A percentile compares a stretch with the other conserved stretches of the same genome.
Evolutionary conservation across 2,797 vertebrate genomes (phyloP).

Genomic region (Clarias laeviceps): DNA sequence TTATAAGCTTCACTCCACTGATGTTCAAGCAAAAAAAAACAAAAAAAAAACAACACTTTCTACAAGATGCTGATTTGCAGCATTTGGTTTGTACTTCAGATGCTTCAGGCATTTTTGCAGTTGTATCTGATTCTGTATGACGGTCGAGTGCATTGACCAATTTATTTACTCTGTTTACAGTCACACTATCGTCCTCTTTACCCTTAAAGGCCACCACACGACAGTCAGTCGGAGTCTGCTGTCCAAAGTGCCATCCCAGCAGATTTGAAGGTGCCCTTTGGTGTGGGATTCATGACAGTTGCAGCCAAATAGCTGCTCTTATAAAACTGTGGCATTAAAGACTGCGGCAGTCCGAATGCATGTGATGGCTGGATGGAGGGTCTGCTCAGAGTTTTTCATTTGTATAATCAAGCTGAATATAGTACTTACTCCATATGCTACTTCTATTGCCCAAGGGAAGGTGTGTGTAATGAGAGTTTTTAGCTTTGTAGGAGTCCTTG

Average conservation of each 20-base stretch:
- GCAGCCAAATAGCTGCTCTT: conserved; percentile 68
- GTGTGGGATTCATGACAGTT: conserved; percentile 70
- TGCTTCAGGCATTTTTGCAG: conserved; percentile 1
- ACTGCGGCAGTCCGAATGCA: conserved; percentile 18
- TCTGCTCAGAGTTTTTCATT: conserved; percentile 65
- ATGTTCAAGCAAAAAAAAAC: background rate
- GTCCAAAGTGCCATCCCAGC: conserved; percentile 70
- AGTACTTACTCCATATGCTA: conserved; percentile 58
- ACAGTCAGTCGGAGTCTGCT: conserved; percentile 61
- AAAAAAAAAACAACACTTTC: background rate
- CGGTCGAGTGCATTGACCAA: background rate
- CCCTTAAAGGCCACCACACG: conserved; percentile 38
- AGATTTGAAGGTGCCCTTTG: conserved; percentile 78
- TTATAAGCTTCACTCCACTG: conserved; percentile 7
- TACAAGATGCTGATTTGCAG: conserved; percentile 7
- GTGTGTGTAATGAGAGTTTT: conserved; percentile 47
- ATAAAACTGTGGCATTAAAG: conserved; percentile 56
- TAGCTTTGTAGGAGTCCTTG: conserved; percentile 26
- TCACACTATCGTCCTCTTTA: conserved; percentile 14
- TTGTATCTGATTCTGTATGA: background rate
- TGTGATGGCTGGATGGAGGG: conserved; percentile 61
- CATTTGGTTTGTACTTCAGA: background rate
- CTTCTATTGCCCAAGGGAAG: conserved; percentile 47
- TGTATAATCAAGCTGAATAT: conserved; percentile 64
- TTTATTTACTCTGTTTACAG: conserved; percentile 5